phyloP scores from a whole-genome alignment of 2,888 invertebrate genomes.

The Lamellibrachia columna region DNA sequence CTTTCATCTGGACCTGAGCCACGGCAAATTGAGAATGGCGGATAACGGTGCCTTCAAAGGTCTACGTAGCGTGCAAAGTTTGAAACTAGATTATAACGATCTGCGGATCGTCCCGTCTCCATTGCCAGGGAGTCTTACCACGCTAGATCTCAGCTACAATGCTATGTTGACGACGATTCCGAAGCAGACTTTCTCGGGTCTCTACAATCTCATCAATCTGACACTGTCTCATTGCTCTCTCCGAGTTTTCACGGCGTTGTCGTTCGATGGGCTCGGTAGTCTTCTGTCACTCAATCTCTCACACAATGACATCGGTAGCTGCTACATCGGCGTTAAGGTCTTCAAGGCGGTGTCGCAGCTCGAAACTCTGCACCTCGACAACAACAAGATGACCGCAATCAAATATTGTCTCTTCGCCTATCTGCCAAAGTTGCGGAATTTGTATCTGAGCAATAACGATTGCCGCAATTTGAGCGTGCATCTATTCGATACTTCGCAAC shows the following conservation, averaged over 20 bases:
- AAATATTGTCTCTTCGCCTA: slow-evolving; percentile 18
- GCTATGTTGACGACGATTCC: not conserved
- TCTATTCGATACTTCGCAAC: too few relatives aligned
- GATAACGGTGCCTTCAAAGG: not conserved
- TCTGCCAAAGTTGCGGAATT: not conserved
- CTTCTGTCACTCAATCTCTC: not conserved
- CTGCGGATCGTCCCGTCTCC: not conserved
- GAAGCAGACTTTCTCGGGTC: not conserved
- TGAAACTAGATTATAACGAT: not conserved
- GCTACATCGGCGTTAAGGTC: not conserved
- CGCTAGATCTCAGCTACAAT: not conserved
- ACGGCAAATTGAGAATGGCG: not conserved
- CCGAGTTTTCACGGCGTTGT: not conserved
- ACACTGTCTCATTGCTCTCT: not conserved
- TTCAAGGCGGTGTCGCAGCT: not conserved
- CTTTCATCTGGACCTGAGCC: too few relatives aligned
- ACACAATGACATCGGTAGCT: not conserved
- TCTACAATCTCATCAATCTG: not conserved
- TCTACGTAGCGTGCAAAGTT: not conserved
- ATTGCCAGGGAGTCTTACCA: not conserved
- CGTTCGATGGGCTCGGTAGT: not conserved
- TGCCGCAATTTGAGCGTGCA: not conserved
- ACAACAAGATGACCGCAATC: slow-evolving; percentile 13
- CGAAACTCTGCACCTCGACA: slow-evolving; percentile 26
- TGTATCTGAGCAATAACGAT: too few relatives aligned